Evolutionary conservation across 2,797 vertebrate genomes (phyloP).

Genomic region (Etheostoma perlongum): DNA sequence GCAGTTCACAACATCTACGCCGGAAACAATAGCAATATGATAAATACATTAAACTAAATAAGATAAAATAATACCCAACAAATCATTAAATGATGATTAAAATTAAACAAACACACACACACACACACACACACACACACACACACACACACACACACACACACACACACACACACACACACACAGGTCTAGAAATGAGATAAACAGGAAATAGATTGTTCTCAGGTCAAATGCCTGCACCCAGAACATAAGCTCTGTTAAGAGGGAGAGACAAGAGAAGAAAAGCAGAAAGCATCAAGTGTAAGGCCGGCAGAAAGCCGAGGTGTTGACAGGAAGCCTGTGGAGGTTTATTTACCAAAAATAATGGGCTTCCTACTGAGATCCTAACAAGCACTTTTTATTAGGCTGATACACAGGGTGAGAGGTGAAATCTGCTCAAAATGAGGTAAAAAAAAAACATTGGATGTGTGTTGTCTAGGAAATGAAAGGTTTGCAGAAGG

Average conservation of each 20-base stretch:
- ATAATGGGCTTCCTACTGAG: slow-evolving; percentile 37
- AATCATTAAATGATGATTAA: too few relatives aligned
- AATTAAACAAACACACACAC: background rate
- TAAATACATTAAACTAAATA: too few relatives aligned
- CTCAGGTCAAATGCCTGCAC: slow-evolving; percentile 17
- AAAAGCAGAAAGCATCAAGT: slow-evolving; percentile 13
- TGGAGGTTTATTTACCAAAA: slow-evolving; percentile 43
- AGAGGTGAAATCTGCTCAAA: slow-evolving; percentile 40
- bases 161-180: background rate
- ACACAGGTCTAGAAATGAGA: background rate
- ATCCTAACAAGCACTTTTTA: slow-evolving; percentile 43
- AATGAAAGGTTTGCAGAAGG: slow-evolving; percentile 9
- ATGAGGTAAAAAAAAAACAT: background rate
- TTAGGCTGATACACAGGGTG: slow-evolving; percentile 24
- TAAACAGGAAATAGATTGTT: slow-evolving; percentile 21
- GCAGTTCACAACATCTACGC: too few relatives aligned
- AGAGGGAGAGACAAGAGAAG: background rate
- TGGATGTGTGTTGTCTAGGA: background rate
- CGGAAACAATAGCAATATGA: too few relatives aligned
- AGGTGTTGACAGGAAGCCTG: slow-evolving; percentile 6
- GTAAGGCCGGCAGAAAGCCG: background rate
- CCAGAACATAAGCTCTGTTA: background rate
- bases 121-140: background rate
- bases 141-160: background rate
- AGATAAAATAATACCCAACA: too few relatives aligned